These are phyloP conservation scores for Vipera latastei DNA, from an alignment of 2,797 vertebrate species.

Conservation along the genomic window DNA sequence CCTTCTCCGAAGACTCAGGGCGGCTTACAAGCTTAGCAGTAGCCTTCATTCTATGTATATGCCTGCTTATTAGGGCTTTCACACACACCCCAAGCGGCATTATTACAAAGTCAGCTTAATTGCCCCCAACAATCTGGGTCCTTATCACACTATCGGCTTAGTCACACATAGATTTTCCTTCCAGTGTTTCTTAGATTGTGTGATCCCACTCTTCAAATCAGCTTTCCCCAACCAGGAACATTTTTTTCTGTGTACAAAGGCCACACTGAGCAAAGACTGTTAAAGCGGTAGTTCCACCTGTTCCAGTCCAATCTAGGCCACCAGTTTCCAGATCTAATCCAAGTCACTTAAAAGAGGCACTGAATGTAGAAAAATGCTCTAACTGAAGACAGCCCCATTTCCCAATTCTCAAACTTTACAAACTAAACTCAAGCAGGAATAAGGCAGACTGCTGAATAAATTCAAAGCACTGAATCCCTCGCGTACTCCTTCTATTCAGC, in stretches of 20 bases:
- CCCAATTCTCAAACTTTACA: not conserved
- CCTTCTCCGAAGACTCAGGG: too few relatives aligned
- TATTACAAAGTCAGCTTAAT: too few relatives aligned
- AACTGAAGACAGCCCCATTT: not conserved
- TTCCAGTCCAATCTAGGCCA: not conserved
- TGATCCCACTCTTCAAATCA: not conserved
- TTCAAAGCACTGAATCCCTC: not conserved
- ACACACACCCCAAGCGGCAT: too few relatives aligned
- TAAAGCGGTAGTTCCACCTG: not conserved
- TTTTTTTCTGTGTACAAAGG: not conserved
- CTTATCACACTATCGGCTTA: not conserved
- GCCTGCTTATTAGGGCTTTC: too few relatives aligned
- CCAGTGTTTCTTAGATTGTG: not conserved
- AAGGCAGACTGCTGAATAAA: not conserved
- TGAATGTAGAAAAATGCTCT: not conserved
- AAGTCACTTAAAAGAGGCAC: not conserved
- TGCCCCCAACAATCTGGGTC: too few relatives aligned
- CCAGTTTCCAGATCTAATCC: not conserved
- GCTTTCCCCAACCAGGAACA: not conserved
- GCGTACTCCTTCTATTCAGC: not conserved
- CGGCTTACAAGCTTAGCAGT: too few relatives aligned
- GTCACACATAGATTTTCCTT: not conserved
- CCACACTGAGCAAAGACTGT: not conserved
- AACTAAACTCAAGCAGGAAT: not conserved
- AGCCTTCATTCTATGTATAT: too few relatives aligned